Percentiles rank a stretch among this genome's conserved stretches.
These are phyloP conservation scores for Callocephalon fimbriatum DNA, from an alignment of 2,113 vertebrate species.

Conservation along the genomic window DNA sequence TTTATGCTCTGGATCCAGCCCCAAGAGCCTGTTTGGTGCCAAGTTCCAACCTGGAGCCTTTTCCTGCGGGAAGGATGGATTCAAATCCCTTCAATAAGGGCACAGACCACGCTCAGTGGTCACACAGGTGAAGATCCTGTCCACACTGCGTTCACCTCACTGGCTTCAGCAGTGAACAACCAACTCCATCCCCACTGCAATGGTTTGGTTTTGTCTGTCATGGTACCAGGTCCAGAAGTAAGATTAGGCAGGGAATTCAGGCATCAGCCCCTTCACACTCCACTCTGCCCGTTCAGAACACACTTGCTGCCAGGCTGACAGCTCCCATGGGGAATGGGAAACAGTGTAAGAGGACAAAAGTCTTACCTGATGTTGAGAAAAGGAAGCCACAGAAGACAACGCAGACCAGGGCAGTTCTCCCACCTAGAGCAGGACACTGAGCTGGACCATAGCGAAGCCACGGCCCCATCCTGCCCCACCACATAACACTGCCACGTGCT, in stretches of 20 bases:
- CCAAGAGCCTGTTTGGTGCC: too few relatives aligned
- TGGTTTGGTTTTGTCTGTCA: neutral
- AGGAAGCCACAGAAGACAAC: neutral
- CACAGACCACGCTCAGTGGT: rapidly evolving
- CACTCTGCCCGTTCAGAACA: rapidly evolving
- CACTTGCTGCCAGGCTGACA: neutral
- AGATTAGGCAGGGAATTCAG: neutral
- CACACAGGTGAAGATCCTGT: neutral
- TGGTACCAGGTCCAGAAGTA: neutral
- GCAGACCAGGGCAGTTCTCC: neutral
- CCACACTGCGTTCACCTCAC: neutral
- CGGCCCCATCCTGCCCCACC: neutral
- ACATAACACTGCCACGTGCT: rapidly evolving
- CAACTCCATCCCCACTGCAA: neutral
- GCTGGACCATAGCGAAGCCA: neutral
- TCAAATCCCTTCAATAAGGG: neutral
- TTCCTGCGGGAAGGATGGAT: neutral
- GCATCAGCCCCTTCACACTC: neutral
- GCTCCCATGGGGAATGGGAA: neutral
- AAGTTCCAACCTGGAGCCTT: too few relatives aligned
- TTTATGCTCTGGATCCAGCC: neutral
- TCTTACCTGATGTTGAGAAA: neutral
- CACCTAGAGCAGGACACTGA: neutral
- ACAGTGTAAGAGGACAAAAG: neutral
- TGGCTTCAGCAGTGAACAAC: neutral